Base-by-base conservation (phyloP, 92 coral and sea anemone species). In the Epizoanthus stellaris region DNA sequence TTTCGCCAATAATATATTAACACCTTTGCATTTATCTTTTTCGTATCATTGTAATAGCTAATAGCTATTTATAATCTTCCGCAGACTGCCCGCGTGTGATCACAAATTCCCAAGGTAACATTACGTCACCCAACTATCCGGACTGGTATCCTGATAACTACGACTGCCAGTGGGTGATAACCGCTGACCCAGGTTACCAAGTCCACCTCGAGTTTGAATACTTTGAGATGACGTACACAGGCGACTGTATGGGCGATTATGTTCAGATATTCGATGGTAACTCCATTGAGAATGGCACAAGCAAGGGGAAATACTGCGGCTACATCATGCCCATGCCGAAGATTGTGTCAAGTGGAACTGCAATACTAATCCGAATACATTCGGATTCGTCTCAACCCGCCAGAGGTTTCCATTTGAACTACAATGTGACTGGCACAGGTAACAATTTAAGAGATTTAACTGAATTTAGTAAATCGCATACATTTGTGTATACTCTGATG, bases 341-440 rank as follows among this genome's bases (percentile, higher is more conserved):
- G 49, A 60, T 86, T 40, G 93, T 90, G 25, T 90, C 93, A 9
- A 90, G 19, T 8, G 76, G 80, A 45, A 85, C 76, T 58, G 21
- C 80, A 39, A 64, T 90, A 59, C 25, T 86, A 59, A 76, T 90
- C 62, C 75, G 69, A 76, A 82, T 90, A 49, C 85, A 86, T 17
- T 64, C 85, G 6, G 93, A 90, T 58, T 67, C 80, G 34, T 43
- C 39, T 49, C 76, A 74, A 17, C 82, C 66, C 53, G 85, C 85
- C 47, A 68, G 93, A 68, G 93, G 93, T 6, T 90, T 90, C 66
- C 85, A 82, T 58, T 71, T 90, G 71, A 65, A 39, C 49, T 90
- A 90, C 66, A 77, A 75, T 45, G 90, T 90, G 9, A 83, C 80
- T n/a, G 93, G 93, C 4, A 90, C 93, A 67, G 93, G 93, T 90